phyloP scores from a whole-genome alignment of 2,113 vertebrate species.

The Rattus rattus region DNA sequence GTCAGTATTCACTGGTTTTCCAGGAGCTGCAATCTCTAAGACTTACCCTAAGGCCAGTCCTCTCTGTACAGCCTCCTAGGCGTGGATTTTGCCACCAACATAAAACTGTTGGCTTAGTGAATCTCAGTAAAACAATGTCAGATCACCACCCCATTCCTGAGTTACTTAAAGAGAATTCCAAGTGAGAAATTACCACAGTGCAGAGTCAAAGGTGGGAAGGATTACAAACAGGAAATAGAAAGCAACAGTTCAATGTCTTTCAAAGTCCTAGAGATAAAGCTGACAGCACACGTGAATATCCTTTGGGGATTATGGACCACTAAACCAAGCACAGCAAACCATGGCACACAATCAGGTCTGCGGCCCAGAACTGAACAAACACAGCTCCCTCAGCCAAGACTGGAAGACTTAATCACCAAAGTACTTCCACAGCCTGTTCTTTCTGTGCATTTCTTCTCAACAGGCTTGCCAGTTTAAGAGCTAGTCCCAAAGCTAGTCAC shows the following conservation, averaged over 20 bases:
- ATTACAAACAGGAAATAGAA: not conserved
- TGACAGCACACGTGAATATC: not conserved
- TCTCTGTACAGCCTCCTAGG: not conserved
- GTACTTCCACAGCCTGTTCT: not conserved
- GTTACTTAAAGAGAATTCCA: not conserved
- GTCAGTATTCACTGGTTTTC: no score
- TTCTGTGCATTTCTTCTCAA: not conserved
- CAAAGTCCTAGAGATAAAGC: not conserved
- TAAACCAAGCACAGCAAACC: not conserved
- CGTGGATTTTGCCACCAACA: not conserved
- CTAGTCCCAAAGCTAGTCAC: not conserved
- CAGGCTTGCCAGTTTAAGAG: not conserved
- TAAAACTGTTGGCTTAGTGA: not conserved
- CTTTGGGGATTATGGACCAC: not conserved
- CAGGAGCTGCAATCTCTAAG: no score
- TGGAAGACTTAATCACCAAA: not conserved
- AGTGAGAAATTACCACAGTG: not conserved
- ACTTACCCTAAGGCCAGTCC: not conserved
- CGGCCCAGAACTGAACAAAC: not conserved
- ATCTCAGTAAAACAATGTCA: not conserved
- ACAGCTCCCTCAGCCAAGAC: not conserved
- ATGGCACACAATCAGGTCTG: rapidly evolving
- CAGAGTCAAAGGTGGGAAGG: not conserved
- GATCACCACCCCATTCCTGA: not conserved
- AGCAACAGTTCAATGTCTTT: not conserved